Conservation (phyloP, 2,797 vertebrate genomes). For the Neosalanx taihuensis region DNA sequence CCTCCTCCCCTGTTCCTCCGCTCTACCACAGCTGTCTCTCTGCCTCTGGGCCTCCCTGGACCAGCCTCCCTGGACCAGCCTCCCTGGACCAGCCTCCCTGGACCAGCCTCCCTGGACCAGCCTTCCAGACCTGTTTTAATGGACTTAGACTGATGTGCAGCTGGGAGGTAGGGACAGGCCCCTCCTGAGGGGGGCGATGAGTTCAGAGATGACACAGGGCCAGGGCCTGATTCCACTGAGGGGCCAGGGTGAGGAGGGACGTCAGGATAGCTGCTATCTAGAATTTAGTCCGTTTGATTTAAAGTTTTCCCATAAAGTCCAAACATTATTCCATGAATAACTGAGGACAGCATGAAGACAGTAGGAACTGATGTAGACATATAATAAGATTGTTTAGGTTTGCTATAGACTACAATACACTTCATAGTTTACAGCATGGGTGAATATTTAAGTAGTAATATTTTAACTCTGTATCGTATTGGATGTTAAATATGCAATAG, state of each 20-base stretch:
- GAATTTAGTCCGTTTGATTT: neutral
- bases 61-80: too few species aligned
- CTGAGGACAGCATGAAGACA: too few species aligned
- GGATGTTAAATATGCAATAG: too few species aligned
- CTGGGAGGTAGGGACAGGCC: conserved; percentile 32
- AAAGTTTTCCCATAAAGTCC: neutral
- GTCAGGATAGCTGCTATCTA: neutral
- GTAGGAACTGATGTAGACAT: too few species aligned
- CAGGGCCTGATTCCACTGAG: conserved; percentile 27
- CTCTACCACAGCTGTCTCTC: conserved; percentile 42
- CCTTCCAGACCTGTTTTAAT: conserved; percentile 57
- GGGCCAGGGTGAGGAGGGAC: neutral
- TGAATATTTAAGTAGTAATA: too few species aligned
- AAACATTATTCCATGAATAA: too few species aligned
- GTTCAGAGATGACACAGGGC: conserved; percentile 42
- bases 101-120: conserved; percentile 32
- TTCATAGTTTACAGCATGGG: neutral
- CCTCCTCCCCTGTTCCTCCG: neutral
- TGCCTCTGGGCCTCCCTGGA: conserved; percentile 17
- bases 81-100: neutral
- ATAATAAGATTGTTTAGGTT: too few species aligned
- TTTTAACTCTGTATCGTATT: too few species aligned
- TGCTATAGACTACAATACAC: neutral
- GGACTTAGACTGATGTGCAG: conserved; percentile 55
- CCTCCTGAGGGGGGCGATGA: conserved; percentile 46